Conservation (phyloP, 2,888 invertebrate species). For the Carpatolechia fugitivella region DNA sequence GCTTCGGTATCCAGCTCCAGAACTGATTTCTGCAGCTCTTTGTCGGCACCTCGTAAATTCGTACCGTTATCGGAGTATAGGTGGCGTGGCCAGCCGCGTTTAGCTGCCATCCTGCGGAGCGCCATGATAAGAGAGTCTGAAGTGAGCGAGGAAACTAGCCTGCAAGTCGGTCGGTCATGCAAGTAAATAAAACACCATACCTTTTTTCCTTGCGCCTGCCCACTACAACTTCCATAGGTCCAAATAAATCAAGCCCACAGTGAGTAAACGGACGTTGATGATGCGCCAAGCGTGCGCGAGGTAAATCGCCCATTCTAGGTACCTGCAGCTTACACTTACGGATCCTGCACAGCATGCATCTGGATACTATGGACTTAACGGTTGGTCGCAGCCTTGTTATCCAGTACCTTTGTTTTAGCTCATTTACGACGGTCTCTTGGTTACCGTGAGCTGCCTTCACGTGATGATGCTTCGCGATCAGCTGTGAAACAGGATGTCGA, state of each 20-base stretch:
- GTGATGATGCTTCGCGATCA: slow-evolving; percentile 20
- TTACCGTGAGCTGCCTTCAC: slow-evolving; percentile 17
- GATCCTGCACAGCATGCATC: slow-evolving; percentile 26
- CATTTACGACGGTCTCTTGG: slow-evolving; percentile 17
- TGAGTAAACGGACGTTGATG: slow-evolving; percentile 25
- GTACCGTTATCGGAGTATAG: slow-evolving; percentile 23
- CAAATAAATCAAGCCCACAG: slow-evolving; percentile 21
- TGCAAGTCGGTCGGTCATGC: slow-evolving; percentile 26
- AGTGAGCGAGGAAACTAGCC: slow-evolving; percentile 17
- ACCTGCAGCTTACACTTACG: slow-evolving; percentile 17
- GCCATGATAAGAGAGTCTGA: slow-evolving; percentile 23
- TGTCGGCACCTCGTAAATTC: slow-evolving; percentile 22
- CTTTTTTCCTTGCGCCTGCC: slow-evolving; percentile 23
- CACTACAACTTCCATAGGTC: slow-evolving; percentile 15
- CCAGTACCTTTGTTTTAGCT: slow-evolving; percentile 19
- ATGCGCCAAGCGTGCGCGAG: slow-evolving; percentile 24
- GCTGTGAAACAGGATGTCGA: slow-evolving; percentile 10
- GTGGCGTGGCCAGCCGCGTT: slow-evolving; percentile 25
- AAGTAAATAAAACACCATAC: slow-evolving; percentile 30
- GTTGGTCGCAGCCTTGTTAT: slow-evolving; percentile 23
- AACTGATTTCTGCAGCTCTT: slow-evolving; percentile 8
- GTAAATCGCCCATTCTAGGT: slow-evolving; percentile 30
- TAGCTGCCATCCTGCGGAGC: slow-evolving; percentile 25
- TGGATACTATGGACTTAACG: slow-evolving; percentile 21
- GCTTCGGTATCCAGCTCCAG: background rate